Evolutionary conservation across 1,140 invertebrate species (phyloP).

Genomic region (Papilio machaon): DNA sequence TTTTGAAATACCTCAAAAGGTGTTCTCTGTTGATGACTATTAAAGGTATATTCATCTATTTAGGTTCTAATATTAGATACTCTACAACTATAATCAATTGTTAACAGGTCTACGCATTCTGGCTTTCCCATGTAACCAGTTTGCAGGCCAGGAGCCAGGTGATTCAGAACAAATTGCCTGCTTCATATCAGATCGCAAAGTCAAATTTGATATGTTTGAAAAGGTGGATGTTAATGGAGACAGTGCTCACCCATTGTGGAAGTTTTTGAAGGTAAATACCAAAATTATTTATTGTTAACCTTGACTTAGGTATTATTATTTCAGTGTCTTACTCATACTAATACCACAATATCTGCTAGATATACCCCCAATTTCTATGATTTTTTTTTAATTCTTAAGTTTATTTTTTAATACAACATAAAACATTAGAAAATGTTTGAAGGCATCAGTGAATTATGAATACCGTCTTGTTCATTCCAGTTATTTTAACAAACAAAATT

Average conservation of each 20-base stretch:
- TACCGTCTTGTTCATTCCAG: too few species aligned
- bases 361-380: too few species aligned
- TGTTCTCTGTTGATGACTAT: too few species aligned
- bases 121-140: constrained; percentile 97
- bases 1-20: too few species aligned
- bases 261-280: constrained; percentile 88
- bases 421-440: too few species aligned
- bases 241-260: constrained; percentile 92
- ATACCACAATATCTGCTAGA: too few species aligned
- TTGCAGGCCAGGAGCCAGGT: constrained; percentile 91
- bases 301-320: neutral
- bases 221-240: constrained; percentile 96
- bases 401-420: too few species aligned
- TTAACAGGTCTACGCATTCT: constrained; percentile 87
- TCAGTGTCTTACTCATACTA: neutral
- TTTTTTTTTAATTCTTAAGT: too few species aligned
- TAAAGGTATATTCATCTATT: too few species aligned
- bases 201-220: constrained; percentile 89
- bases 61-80: too few species aligned
- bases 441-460: too few species aligned
- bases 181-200: constrained; percentile 88
- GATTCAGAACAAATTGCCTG: constrained; percentile 89
- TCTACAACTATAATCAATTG: constrained; percentile 6
- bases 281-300: constrained; percentile 23
- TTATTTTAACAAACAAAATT: too few species aligned